Evolutionary conservation across 2,888 invertebrate genomes (phyloP).

Genomic region (Caenorhabditis panamensis): DNA sequence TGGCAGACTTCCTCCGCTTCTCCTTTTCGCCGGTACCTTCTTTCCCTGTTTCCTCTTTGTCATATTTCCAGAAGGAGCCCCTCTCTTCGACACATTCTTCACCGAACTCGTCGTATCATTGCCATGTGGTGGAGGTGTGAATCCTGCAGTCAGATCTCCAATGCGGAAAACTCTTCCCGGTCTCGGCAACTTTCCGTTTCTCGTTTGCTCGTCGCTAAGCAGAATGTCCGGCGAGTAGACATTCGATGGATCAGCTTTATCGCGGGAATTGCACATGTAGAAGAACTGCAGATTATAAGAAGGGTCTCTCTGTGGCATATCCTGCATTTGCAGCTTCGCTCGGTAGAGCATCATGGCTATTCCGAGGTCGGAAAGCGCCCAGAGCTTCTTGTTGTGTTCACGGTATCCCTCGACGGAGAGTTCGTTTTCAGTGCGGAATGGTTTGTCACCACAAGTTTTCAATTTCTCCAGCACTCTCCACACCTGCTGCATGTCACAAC

Average conservation of each 20-base stretch:
- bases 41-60: conserved; percentile 6
- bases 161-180: conserved; percentile 14
- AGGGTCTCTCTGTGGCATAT: conserved; percentile 16
- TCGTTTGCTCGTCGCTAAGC: conserved; percentile 57
- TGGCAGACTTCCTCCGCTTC: conserved; percentile 9
- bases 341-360: conserved; percentile 65
- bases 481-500: conserved; percentile 55
- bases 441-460: conserved; percentile 48
- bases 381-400: conserved; percentile 65
- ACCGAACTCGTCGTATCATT: conserved; percentile 13
- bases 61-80: neutral
- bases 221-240: conserved; percentile 62
- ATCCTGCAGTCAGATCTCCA: conserved; percentile 20
- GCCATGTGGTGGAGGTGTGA: conserved; percentile 20
- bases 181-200: conserved; percentile 57
- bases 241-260: conserved; percentile 46
- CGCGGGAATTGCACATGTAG: conserved; percentile 22
- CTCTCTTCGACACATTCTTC: conserved; percentile 30
- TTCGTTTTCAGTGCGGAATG: neutral
- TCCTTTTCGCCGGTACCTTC: conserved; percentile 5
- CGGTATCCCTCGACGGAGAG: neutral
- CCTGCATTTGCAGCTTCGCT: conserved; percentile 57
- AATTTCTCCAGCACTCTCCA: conserved; percentile 52
- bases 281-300: conserved; percentile 50
- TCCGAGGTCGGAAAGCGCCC: conserved; percentile 66